Percentiles rank a stretch among this genome's conserved stretches.
phyloP scores from a whole-genome alignment of 2,797 vertebrate species.

The Anguilla anguilla region DNA sequence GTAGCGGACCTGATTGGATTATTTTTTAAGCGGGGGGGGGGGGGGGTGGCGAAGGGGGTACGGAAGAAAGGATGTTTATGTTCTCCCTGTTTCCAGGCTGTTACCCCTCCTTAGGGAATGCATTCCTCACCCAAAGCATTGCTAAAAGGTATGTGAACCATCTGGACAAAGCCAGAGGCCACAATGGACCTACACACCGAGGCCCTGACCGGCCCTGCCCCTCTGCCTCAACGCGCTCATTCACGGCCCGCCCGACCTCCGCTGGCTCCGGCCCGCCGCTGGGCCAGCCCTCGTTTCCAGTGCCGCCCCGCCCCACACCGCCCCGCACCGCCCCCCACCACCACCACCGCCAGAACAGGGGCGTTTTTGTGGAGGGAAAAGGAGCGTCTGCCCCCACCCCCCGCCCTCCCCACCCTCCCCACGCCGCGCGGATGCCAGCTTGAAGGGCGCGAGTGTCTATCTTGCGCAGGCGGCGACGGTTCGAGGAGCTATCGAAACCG shows the following conservation, averaged over 20 bases:
- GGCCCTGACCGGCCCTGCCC: constrained; percentile 12
- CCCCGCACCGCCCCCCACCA: too few species aligned
- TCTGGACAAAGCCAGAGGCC: constrained; percentile 77
- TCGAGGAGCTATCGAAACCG: background rate
- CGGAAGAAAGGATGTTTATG: constrained; percentile 76
- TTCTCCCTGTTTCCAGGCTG: constrained; percentile 81
- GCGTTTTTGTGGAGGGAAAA: constrained; percentile 39
- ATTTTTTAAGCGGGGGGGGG: constrained; percentile 57
- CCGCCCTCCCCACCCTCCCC: background rate
- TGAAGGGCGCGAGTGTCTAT: background rate
- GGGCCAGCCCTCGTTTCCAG: constrained; percentile 52
- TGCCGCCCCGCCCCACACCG: constrained; percentile 28
- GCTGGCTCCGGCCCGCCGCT: constrained; percentile 64
- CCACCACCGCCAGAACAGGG: constrained; percentile 40
- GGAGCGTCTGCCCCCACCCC: background rate
- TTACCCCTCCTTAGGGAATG: constrained; percentile 75
- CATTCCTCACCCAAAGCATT: constrained; percentile 78
- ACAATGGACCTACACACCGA: constrained; percentile 73
- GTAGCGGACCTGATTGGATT: constrained; percentile 52
- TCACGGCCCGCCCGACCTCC: constrained; percentile 49
- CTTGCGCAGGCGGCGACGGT: background rate
- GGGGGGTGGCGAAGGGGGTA: constrained; percentile 50
- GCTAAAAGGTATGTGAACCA: constrained; percentile 83
- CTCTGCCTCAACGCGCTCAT: constrained; percentile 55
- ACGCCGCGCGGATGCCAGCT: background rate